Evolutionary conservation across 2,113 vertebrate genomes (phyloP).

Genomic region (Odobenus rosmarus): DNA sequence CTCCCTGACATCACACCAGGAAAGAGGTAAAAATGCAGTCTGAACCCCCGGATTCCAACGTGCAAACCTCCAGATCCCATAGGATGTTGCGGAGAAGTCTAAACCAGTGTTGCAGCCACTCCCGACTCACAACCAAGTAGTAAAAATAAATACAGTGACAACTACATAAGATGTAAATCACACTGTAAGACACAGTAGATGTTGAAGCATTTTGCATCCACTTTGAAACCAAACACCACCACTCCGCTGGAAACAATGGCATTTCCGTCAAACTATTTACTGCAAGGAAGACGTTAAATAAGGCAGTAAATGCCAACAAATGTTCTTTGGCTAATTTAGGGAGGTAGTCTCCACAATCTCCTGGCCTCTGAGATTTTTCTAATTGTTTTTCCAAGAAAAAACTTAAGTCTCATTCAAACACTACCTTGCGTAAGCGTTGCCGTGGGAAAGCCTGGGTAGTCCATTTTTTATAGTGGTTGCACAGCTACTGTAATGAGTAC

Average conservation of each 20-base stretch:
- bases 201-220: slow-evolving; percentile 22
- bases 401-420: slow-evolving; percentile 19
- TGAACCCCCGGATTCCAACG: neutral
- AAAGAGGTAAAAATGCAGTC: neutral
- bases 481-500: neutral
- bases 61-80: neutral
- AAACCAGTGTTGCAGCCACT: neutral
- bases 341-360: slow-evolving; percentile 21
- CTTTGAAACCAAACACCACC: slow-evolving; percentile 57
- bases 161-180: slow-evolving; percentile 14
- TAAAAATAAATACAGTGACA: slow-evolving; percentile 56
- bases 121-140: neutral
- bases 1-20: neutral
- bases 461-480: neutral
- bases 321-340: slow-evolving; percentile 7
- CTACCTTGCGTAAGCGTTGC: neutral
- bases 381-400: slow-evolving; percentile 67
- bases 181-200: slow-evolving; percentile 44
- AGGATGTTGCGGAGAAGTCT: neutral
- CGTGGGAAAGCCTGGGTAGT: neutral
- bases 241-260: slow-evolving; percentile 2
- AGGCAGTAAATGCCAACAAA: slow-evolving; percentile 35
- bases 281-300: slow-evolving; percentile 55
- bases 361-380: slow-evolving; percentile 20
- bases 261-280: slow-evolving; percentile 26